These are phyloP conservation scores for Coelinius sp. DNA, from an alignment of 2,888 invertebrate species.

Conservation along the genomic window DNA sequence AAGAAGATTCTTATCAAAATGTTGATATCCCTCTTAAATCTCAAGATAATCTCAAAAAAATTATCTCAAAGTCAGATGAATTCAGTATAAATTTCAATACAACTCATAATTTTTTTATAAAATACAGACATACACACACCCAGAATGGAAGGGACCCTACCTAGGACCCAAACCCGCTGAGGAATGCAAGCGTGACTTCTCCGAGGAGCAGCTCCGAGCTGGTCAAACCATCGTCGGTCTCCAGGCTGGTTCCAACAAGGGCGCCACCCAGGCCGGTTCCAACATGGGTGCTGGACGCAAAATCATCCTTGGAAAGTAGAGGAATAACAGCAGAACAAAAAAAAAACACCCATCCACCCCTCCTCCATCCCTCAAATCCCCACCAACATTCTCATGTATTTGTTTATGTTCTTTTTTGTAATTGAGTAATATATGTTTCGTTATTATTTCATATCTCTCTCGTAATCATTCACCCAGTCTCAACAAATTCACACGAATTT, in stretches of 20 bases:
- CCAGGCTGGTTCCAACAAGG: constrained; percentile 97
- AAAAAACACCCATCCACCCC: not conserved
- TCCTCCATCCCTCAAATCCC: constrained; percentile 21
- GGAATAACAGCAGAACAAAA: constrained; percentile 7
- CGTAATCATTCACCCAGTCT: not conserved
- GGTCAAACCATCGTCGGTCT: constrained; percentile 93
- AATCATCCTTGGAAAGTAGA: constrained; percentile 90
- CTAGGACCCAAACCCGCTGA: constrained; percentile 96
- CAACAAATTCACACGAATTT: not conserved
- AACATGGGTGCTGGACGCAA: constrained; percentile 92
- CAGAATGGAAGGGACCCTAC: constrained; percentile 88
- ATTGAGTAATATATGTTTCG: constrained; percentile 46
- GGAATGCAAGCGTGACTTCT: constrained; percentile 94
- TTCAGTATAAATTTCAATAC: not conserved
- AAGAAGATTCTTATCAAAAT: no score
- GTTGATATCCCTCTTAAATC: no score
- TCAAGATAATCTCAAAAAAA: no score
- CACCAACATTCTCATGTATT: constrained; percentile 35
- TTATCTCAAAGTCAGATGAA: not conserved
- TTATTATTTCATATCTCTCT: constrained; percentile 38
- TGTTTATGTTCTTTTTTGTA: constrained; percentile 49
- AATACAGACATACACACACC: constrained; percentile 84
- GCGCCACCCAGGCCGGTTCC: constrained; percentile 92
- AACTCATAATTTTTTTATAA: no score
- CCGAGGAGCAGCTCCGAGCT: constrained; percentile 90